Conservation (phyloP, 2,113 vertebrate species). For the Actenoides hombroni region DNA sequence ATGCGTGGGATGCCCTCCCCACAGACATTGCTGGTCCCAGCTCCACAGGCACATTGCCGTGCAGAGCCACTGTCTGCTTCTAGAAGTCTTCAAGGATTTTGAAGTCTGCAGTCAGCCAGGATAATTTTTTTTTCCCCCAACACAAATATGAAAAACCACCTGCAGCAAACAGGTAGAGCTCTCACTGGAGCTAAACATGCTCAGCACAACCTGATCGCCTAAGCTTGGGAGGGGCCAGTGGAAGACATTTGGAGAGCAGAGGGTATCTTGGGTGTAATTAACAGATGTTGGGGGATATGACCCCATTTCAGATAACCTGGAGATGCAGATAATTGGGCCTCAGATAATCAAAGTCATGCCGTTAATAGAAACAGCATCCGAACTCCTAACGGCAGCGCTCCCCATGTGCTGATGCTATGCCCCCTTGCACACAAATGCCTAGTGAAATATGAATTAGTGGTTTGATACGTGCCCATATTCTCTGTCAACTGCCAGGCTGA, state of each 20-base stretch:
- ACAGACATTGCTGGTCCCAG: not conserved
- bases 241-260: not conserved
- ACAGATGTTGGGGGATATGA: not conserved
- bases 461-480: not conserved
- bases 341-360: not conserved
- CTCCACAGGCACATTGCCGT: fast-evolving
- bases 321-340: slow-evolving; percentile 45
- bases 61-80: not conserved
- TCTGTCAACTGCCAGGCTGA: not conserved
- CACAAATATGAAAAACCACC: not conserved
- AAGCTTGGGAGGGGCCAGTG: not conserved
- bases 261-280: slow-evolving; percentile 45
- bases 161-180: not conserved
- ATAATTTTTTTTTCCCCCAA: not conserved
- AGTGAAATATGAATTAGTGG: not conserved
- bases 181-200: not conserved
- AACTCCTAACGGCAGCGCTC: not conserved
- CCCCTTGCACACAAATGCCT: not conserved
- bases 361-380: not conserved
- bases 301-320: slow-evolving; percentile 46
- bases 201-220: fast-evolving
- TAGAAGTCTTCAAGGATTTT: not conserved
- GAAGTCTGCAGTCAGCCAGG: not conserved
- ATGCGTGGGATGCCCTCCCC: not conserved
- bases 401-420: fast-evolving